Evolutionary conservation across 2,113 vertebrate genomes (phyloP).

Genomic region (Steatornis caripensis): DNA sequence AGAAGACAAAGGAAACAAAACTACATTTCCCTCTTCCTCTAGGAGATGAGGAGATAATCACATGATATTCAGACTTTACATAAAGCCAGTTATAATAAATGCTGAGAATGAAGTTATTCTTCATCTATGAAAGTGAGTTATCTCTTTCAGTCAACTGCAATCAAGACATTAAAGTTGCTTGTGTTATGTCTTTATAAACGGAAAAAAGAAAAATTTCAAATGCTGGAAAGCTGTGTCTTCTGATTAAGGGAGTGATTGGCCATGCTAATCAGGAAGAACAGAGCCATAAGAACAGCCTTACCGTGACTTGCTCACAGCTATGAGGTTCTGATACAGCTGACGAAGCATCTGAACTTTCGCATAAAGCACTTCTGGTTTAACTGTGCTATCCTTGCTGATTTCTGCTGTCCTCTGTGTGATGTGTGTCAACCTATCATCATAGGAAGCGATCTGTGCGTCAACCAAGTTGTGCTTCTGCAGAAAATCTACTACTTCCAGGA

Average conservation of each 20-base stretch:
- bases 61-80: background rate
- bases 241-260: background rate
- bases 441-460: conserved; percentile 79
- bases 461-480: conserved; percentile 85
- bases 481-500: conserved; percentile 78
- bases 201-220: background rate
- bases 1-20: background rate
- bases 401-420: conserved; percentile 67
- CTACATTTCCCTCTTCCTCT: background rate
- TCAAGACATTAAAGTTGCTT: background rate
- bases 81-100: background rate
- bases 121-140: background rate
- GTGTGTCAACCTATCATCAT: conserved; percentile 70
- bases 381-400: conserved; percentile 50
- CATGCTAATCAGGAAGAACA: background rate
- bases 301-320: conserved; percentile 79
- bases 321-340: conserved; percentile 76
- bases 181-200: background rate
- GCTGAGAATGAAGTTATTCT: background rate
- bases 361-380: conserved; percentile 70
- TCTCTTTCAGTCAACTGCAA: background rate
- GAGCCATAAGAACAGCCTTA: conserved; percentile 35
- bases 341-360: conserved; percentile 75
- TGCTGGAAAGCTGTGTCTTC: background rate
- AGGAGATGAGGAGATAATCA: background rate